phyloP scores from a whole-genome alignment of 2,113 vertebrate species.

The Anser brachyrhynchus region DNA sequence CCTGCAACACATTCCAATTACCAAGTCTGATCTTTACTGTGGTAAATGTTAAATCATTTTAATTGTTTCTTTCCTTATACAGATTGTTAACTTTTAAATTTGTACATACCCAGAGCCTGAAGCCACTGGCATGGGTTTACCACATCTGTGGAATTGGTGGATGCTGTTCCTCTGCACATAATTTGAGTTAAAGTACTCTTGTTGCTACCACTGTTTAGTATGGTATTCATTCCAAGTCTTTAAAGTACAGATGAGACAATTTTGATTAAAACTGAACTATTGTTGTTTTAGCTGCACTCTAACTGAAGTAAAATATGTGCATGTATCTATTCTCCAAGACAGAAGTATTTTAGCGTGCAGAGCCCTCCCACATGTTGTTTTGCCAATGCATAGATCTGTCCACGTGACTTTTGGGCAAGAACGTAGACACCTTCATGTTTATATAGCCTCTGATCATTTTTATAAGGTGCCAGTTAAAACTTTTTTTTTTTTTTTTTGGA shows the following conservation, averaged over 20 bases:
- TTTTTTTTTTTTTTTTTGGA: neutral
- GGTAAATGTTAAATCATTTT: neutral
- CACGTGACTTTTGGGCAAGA: neutral
- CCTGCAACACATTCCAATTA: neutral
- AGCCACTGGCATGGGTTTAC: neutral
- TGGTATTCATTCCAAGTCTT: neutral
- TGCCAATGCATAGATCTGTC: neutral
- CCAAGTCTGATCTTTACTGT: neutral
- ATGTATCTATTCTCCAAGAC: neutral
- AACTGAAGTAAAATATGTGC: neutral
- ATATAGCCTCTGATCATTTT: neutral
- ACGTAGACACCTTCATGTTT: neutral
- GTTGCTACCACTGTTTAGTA: neutral
- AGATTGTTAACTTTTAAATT: neutral
- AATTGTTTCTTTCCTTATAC: neutral
- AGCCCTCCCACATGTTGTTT: neutral
- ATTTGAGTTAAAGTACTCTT: neutral
- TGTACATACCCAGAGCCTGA: neutral
- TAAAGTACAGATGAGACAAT: neutral
- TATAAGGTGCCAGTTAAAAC: neutral
- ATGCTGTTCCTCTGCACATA: neutral
- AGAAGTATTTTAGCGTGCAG: neutral
- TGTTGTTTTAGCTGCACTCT: neutral
- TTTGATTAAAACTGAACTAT: neutral
- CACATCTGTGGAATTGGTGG: neutral